Conservation (phyloP, 1,140 invertebrate species). For the Drosophila busckii region DNA sequence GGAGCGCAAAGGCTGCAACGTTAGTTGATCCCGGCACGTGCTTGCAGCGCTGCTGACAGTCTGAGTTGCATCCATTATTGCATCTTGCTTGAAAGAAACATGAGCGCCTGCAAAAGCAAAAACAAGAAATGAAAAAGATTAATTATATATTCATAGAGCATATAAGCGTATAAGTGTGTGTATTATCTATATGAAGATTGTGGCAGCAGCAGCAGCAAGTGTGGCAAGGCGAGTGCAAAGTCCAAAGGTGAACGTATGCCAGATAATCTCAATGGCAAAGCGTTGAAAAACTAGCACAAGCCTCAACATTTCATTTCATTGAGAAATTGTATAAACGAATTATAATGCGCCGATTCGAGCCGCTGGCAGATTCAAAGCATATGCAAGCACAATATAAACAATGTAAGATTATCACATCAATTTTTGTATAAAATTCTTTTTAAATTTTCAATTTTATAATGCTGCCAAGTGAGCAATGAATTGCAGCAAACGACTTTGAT, state of each 20-base stretch:
- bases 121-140: constrained; percentile 4
- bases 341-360: background rate
- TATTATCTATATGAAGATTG: too few species aligned
- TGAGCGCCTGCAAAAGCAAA: constrained; percentile 35
- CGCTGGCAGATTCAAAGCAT: constrained; percentile 34
- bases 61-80: constrained; percentile 62
- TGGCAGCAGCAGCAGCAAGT: constrained; percentile 19
- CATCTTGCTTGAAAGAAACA: constrained; percentile 38
- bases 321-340: constrained; percentile 28
- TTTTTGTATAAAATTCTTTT: too few species aligned
- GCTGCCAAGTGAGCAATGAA: too few species aligned
- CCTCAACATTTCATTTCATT: constrained; percentile 3
- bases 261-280: constrained; percentile 40
- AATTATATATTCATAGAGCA: background rate
- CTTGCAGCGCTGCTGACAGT: constrained; percentile 34
- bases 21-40: constrained; percentile 48
- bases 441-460: too few species aligned
- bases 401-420: too few species aligned
- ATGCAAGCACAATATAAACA: background rate
- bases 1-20: constrained; percentile 47
- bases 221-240: constrained; percentile 46
- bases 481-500: too few species aligned
- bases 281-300: constrained; percentile 31
- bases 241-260: constrained; percentile 57
- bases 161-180: too few species aligned